Evolutionary conservation across 1,140 invertebrate species (phyloP).

Genomic region (Cataglyphis hispanica): DNA sequence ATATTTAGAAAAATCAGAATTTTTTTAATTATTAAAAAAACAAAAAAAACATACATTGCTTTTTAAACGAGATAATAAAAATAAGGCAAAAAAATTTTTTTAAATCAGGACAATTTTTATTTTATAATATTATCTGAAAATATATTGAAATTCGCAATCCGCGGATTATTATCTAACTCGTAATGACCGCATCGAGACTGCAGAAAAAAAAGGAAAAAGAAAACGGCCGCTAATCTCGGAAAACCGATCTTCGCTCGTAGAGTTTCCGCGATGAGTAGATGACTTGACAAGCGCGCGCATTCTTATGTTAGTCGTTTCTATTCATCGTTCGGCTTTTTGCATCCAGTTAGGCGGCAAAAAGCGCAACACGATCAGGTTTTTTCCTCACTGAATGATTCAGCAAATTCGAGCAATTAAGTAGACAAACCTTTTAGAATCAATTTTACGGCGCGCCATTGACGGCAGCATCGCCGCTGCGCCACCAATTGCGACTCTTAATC

Average conservation of each 20-base stretch:
- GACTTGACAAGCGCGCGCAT: slow-evolving; percentile 21
- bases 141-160: background rate
- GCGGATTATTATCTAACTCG: background rate
- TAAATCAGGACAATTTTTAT: too few species aligned
- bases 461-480: background rate
- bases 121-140: slow-evolving; percentile 9
- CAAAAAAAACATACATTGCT: background rate
- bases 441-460: slow-evolving; percentile 53
- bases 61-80: background rate
- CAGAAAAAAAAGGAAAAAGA: background rate
- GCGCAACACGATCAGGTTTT: slow-evolving; percentile 33
- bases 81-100: background rate
- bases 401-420: slow-evolving; percentile 39
- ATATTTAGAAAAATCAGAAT: background rate
- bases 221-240: background rate
- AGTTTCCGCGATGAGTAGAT: slow-evolving; percentile 30
- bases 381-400: slow-evolving; percentile 25
- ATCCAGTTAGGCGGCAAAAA: slow-evolving; percentile 6
- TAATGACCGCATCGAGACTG: background rate
- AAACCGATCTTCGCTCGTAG: slow-evolving; percentile 19
- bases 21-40: background rate
- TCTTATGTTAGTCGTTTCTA: slow-evolving; percentile 8
- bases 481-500: slow-evolving; percentile 45
- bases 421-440: slow-evolving; percentile 60
- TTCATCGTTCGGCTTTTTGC: slow-evolving; percentile 39